Percentiles rank a stretch among this genome's conserved stretches.
These are phyloP conservation scores for Peromyscus californicus DNA, from an alignment of 2,113 vertebrate genomes.

Conservation along the genomic window DNA sequence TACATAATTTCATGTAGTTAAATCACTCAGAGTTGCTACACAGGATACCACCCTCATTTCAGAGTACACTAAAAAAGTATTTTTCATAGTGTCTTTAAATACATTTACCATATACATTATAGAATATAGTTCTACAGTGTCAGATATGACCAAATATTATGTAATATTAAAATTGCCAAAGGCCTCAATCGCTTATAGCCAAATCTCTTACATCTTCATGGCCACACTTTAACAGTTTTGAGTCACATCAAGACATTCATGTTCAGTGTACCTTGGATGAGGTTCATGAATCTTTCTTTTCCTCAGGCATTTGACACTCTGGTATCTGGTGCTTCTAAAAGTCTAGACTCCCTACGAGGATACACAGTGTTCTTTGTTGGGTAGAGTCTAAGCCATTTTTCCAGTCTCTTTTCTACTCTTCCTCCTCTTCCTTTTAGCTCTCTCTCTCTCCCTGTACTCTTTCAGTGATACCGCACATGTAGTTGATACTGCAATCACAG, in stretches of 20 bases:
- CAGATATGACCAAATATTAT: not conserved
- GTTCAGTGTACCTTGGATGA: not conserved
- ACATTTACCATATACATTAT: not conserved
- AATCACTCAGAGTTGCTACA: not conserved
- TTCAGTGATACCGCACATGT: not conserved
- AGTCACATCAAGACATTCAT: not conserved
- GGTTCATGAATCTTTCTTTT: not conserved
- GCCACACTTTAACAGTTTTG: not conserved
- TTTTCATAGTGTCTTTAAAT: conserved; percentile 38
- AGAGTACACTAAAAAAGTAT: not conserved
- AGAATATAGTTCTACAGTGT: not conserved
- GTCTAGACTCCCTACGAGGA: no score
- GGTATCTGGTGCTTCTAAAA: not conserved
- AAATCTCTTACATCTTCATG: not conserved
- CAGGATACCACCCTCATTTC: not conserved
- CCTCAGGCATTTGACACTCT: not conserved
- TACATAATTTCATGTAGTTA: not conserved
- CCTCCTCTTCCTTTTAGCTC: not conserved
- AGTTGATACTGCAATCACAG: not conserved
- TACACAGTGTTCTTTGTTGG: not conserved
- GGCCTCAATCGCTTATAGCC: not conserved
- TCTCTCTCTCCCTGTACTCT: fast-evolving
- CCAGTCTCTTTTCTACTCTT: not conserved
- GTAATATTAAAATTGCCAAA: conserved; percentile 23
- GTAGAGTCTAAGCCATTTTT: not conserved